Evolutionary conservation across 2,888 invertebrate genomes (phyloP), one percentile per base, ranked within the genome.

Genomic region (Lepidocyrtinus sp.): DNA sequence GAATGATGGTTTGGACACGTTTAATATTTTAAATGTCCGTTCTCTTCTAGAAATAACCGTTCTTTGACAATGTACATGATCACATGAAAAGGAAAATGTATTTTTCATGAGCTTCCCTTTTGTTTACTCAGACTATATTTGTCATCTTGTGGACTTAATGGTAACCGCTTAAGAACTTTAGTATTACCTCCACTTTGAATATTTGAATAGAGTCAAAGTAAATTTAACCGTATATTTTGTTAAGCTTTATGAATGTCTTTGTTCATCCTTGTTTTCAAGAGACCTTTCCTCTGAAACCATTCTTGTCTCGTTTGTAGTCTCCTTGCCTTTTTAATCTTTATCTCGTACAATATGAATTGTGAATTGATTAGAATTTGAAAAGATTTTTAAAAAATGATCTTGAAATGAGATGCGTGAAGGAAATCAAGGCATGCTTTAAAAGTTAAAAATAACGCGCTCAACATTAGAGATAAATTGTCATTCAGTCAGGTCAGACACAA

Each of bases 101-200:
- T 65, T 65, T 74, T 74, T 74, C 74, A 74, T 74, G 74, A 65
- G 59, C 25, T 21, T 17, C 62, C 25, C 9, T 68, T 27, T 21
- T 26, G 46, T 55, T 69, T 69, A 3, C 19, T 27, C 25, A n/a
- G n/a, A n/a, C n/a, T n/a, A 36, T 12, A 36, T 7, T 36, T 36
- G 36, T 7, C 15, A 61, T 70, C 21, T 59, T 22, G 27, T 27
- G 1, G 7, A 9, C 22, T 59, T 59, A 61, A 61, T 22, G 21
- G 0, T 70, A 36, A 59, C 27, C 27, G 61, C 70, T 70, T 59
- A 70, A 69, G 55, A 25, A 59, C 69, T 50, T 1, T 59, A 67
- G 24, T 21, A 21, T 1, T 21, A n/a, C 1, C n/a, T 22, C 22
- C 21, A 63, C 15, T 15, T 1, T 15, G 21, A 45, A 21, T n/a